A percentile compares a stretch with the other conserved stretches of the same genome.
phyloP scores from a whole-genome alignment of 2,888 invertebrate genomes.

The Nipponacmea schrenckii region DNA sequence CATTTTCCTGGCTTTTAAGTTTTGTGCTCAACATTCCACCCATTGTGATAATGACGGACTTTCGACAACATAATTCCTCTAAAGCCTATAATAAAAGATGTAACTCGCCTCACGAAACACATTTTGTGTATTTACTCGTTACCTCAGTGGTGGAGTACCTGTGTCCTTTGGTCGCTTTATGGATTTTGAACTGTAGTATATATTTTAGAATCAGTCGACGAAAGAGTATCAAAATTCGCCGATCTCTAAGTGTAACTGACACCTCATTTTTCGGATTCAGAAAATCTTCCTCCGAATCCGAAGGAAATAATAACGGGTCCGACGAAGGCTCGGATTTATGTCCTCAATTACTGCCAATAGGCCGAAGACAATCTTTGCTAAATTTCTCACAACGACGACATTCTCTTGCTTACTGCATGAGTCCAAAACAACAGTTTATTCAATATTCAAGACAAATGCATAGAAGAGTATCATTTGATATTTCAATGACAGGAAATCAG shows the following conservation, averaged over 20 bases:
- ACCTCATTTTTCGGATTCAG: slow-evolving; percentile 42
- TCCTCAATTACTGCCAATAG: neutral
- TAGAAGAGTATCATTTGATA: neutral
- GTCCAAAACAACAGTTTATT: neutral
- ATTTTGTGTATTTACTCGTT: slow-evolving; percentile 37
- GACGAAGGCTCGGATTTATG: slow-evolving; percentile 18
- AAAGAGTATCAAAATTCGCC: slow-evolving; percentile 53
- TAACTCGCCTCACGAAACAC: slow-evolving; percentile 40
- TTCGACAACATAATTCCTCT: slow-evolving; percentile 24
- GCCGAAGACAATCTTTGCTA: neutral
- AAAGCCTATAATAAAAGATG: slow-evolving; percentile 17
- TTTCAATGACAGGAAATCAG: neutral
- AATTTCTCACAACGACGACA: neutral
- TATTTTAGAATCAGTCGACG: slow-evolving; percentile 51
- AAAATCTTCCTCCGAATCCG: slow-evolving; percentile 45
- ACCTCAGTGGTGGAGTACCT: slow-evolving; percentile 45
- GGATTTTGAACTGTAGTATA: slow-evolving; percentile 50
- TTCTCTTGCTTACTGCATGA: neutral
- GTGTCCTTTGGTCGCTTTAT: slow-evolving; percentile 45
- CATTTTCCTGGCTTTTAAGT: slow-evolving; percentile 45
- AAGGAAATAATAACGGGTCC: slow-evolving; percentile 20
- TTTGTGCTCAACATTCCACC: slow-evolving; percentile 47
- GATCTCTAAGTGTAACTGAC: slow-evolving; percentile 51
- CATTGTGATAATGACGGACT: slow-evolving; percentile 44
- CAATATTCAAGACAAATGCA: neutral